These are phyloP conservation scores for Triplophysa tibetana DNA, from an alignment of 2,113 vertebrate genomes.

Conservation along the genomic window DNA sequence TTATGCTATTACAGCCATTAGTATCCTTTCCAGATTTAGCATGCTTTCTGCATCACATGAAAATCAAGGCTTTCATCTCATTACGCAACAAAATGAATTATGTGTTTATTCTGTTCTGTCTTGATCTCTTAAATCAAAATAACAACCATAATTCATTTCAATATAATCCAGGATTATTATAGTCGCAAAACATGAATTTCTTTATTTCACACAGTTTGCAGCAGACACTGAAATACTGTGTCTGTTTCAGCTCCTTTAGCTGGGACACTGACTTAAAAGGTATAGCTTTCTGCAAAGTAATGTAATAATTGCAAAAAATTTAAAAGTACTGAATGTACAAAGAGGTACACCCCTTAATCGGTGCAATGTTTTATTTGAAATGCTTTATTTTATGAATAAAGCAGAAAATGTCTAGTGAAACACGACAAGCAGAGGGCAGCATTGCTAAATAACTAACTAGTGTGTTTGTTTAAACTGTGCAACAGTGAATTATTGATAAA, in stretches of 20 bases:
- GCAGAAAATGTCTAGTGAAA: background rate
- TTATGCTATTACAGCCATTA: background rate
- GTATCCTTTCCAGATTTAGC: constrained; percentile 5
- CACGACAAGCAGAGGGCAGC: constrained; percentile 43
- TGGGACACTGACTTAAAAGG: no score
- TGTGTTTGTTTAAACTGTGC: no score
- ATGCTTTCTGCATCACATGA: constrained; percentile 8
- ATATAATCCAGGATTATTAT: background rate
- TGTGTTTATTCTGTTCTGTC: constrained; percentile 45
- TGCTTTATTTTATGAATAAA: no score
- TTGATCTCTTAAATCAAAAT: constrained; percentile 1
- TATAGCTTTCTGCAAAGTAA: no score
- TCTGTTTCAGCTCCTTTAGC: no score
- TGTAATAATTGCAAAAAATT: no score
- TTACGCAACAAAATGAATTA: background rate
- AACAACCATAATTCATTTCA: constrained; percentile 4
- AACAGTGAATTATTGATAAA: no score
- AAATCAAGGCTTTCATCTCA: constrained; percentile 31
- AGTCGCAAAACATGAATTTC: background rate
- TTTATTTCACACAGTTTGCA: no score
- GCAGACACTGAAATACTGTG: no score
- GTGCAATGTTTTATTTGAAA: no score
- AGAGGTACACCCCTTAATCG: no score
- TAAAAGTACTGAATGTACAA: no score
- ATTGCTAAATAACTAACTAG: constrained; percentile 6